Percentiles rank a stretch among this genome's conserved stretches.
phyloP scores from a whole-genome alignment of 2,888 invertebrate species.

The Drosophila greeni region DNA sequence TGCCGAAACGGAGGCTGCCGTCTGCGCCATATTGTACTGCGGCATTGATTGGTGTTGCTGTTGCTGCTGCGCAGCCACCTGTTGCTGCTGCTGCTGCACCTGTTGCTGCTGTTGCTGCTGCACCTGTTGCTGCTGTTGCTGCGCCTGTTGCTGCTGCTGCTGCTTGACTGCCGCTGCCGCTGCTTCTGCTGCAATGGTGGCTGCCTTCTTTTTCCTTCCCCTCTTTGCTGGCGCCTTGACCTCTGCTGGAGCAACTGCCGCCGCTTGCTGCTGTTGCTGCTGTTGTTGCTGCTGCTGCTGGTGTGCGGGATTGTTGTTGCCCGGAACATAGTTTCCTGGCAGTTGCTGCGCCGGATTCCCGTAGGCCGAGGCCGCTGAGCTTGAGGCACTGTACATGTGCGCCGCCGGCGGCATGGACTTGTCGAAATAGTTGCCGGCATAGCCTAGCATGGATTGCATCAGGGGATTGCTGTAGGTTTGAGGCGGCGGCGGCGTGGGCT shows the following conservation, averaged over 20 bases:
- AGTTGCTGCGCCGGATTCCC: constrained; percentile 71
- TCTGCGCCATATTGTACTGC: constrained; percentile 67
- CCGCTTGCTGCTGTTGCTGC: constrained; percentile 20
- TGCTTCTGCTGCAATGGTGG: constrained; percentile 71
- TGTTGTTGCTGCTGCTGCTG: constrained; percentile 44
- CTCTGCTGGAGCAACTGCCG: constrained; percentile 47
- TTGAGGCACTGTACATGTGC: constrained; percentile 80
- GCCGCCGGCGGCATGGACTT: constrained; percentile 82
- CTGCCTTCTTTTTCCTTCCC: constrained; percentile 74
- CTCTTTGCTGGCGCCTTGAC: constrained; percentile 70
- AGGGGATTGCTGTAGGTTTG: constrained; percentile 76
- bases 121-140: constrained; percentile 55
- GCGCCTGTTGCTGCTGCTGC: constrained; percentile 58
- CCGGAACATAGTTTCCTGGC: constrained; percentile 65
- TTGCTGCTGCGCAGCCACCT: constrained; percentile 50
- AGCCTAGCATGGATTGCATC: constrained; percentile 75
- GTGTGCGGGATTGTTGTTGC: constrained; percentile 51
- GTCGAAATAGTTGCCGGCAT: constrained; percentile 80
- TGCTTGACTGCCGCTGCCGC: constrained; percentile 54
- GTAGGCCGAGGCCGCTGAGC: constrained; percentile 62
- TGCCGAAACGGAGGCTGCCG: constrained; percentile 68
- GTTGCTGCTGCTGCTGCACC: constrained; percentile 55
- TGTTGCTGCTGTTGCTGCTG: constrained; percentile 55
- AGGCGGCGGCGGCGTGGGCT: constrained; percentile 73
- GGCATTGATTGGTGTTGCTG: constrained; percentile 58